Evolutionary conservation across 2,888 invertebrate genomes (phyloP).

Genomic region (Lydus trimaculatus): DNA sequence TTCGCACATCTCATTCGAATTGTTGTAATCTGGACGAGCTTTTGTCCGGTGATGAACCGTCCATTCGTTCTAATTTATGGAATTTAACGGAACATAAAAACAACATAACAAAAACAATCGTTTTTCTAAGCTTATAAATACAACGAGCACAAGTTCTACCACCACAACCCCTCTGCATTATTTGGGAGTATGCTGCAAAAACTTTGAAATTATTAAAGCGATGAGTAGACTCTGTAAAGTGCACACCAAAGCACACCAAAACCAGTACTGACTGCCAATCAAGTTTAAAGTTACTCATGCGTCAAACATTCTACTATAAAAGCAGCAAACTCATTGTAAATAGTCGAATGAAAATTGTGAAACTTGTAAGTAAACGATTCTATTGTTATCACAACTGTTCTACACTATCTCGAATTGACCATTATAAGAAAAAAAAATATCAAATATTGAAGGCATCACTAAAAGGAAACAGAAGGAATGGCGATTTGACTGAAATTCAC

Average conservation of each 20-base stretch:
- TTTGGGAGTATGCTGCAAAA: slow-evolving; percentile 3
- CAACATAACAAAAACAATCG: background rate
- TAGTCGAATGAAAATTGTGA: slow-evolving; percentile 35
- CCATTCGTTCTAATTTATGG: background rate
- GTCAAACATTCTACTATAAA: slow-evolving; percentile 25
- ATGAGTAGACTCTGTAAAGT: slow-evolving; percentile 21
- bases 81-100: background rate
- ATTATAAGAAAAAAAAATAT: background rate
- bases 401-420: background rate
- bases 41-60: background rate
- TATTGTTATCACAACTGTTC: slow-evolving; percentile 22
- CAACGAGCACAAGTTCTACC: no score
- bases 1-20: background rate
- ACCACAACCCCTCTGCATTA: background rate
- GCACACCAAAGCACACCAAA: background rate
- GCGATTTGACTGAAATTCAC: background rate
- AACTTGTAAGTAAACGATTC: slow-evolving; percentile 36
- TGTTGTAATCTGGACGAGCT: background rate
- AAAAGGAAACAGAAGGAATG: background rate
- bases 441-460: background rate
- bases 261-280: slow-evolving; percentile 27
- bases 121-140: background rate
- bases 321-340: slow-evolving; percentile 7
- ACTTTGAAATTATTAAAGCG: slow-evolving; percentile 19
- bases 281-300: slow-evolving; percentile 28